Conservation (phyloP, 2,113 vertebrate genomes). For the human region GRCh38 chr5:5023001-5023500, state of each 20-base stretch:
- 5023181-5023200: neutral
- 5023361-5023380: neutral
- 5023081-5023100: neutral
- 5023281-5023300: neutral
- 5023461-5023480: too few species aligned
- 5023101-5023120: neutral
- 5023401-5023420: neutral
- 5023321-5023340: neutral
- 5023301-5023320: neutral
- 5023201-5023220: neutral
- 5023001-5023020: neutral
- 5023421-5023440: accelerated
- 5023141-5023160: neutral
- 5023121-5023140: neutral
- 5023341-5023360: neutral
- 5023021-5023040: neutral
- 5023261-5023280: neutral
- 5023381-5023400: neutral
- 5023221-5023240: neutral
- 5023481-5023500: too few species aligned
- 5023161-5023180: neutral
- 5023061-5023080: neutral
- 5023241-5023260: neutral
- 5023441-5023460: neutral
- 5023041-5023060: neutral